These are phyloP conservation scores for Drosophila mayri DNA, from an alignment of 1,140 invertebrate species.

Conservation along the genomic window DNA sequence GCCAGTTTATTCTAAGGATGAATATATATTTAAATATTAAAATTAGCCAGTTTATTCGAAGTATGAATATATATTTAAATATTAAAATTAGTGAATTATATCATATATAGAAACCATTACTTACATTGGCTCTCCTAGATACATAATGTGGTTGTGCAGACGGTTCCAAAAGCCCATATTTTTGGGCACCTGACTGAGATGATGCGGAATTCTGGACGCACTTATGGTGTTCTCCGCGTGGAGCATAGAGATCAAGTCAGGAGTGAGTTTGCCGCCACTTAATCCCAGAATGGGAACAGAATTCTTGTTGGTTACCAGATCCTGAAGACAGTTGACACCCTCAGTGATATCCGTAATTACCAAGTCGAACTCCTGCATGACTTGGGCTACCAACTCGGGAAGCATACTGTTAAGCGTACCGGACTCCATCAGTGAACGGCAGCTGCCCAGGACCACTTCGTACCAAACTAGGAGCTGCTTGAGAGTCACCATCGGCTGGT, in stretches of 20 bases:
- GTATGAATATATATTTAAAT: neutral
- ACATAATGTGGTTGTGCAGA: constrained; percentile 70
- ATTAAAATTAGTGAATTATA: neutral
- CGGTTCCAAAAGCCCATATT: constrained; percentile 69
- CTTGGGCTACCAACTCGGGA: neutral
- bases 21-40: neutral
- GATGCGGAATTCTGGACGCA: constrained; percentile 56
- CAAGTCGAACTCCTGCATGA: constrained; percentile 42
- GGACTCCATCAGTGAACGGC: constrained; percentile 16
- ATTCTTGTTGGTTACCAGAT: neutral
- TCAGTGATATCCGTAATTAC: constrained; percentile 67
- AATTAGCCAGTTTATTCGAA: constrained; percentile 28
- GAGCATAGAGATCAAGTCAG: constrained; percentile 33
- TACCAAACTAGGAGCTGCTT: constrained; percentile 63
- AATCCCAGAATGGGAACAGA: constrained; percentile 59
- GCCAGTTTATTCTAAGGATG: constrained; percentile 21
- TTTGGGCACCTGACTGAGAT: constrained; percentile 29
- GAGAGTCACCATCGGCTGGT: constrained; percentile 19
- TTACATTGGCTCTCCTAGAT: constrained; percentile 51
- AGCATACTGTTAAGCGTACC: neutral
- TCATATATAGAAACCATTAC: constrained; percentile 1
- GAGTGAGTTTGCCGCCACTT: constrained; percentile 59
- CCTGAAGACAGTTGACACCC: constrained; percentile 55
- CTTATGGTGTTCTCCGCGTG: constrained; percentile 58
- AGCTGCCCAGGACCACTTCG: constrained; percentile 52